Evolutionary conservation across 2,113 vertebrate genomes (phyloP), one percentile per base, ranked within the genome.

Genomic region (Apteryx owenii): DNA sequence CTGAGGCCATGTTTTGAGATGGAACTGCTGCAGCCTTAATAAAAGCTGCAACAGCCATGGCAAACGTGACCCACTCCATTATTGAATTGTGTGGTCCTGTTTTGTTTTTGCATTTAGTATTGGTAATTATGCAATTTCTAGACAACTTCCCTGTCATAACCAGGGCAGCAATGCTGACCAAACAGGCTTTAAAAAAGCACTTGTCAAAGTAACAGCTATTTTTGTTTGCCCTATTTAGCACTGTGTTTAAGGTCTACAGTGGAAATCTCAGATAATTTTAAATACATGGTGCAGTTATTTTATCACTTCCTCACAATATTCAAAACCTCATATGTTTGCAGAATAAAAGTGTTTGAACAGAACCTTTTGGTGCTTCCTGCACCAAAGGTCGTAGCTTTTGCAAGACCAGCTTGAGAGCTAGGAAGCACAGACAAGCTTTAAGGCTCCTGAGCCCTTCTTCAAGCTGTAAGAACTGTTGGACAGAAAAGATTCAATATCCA

Each of bases 161-260:
- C 94, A 96, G 91, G 93, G 82, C 95, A 94, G 93, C 91, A 40
- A 83, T 88, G 91, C 93, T 96, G 95, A 97, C 97, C 96, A 97
- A 97, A 97, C 96, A 95, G 81, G 94, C 95, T 97, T 97, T 95
- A 95, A 97, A 97, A 95, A 97, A 97, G 97, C 91, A 95, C 94
- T 96, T 96, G 96, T 96, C 95, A 97, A 95, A 95, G 91, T 82
- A 97, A 95, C 91, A 97, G 93, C 95, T 97, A 97, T 97, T 96
- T 97, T 97, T 96, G 96, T 94, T 97, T 96, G 96, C 85, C 94
- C 94, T 97, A 96, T 97, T 96, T 97, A 96, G 95, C 93, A 54
- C 85, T 0, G 7, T 77, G 54, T 94, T 95, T 93, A 91, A 96
- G 82, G 88, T 83, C 94, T 96, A 88, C 72, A 22, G 51, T 95